Evolutionary conservation across 64 coral and sea anemone genomes (phyloP).

Genomic region (Acropora yongei): DNA sequence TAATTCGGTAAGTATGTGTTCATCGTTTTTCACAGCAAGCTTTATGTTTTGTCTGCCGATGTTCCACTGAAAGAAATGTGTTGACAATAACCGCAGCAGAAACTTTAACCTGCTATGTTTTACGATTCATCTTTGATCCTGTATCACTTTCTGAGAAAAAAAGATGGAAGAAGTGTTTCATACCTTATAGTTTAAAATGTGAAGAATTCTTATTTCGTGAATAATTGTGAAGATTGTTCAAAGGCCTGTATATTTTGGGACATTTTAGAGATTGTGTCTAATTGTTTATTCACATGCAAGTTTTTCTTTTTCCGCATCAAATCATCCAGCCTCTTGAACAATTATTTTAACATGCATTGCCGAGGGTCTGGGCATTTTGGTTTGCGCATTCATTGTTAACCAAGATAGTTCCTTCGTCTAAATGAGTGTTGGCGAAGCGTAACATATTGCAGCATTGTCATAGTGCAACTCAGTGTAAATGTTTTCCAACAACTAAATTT

Average conservation of each 20-base stretch:
- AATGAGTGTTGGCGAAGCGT: too few species aligned
- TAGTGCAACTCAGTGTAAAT: too few species aligned
- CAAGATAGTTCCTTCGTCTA: too few species aligned
- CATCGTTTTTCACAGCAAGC: not conserved
- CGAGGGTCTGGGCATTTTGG: not conserved
- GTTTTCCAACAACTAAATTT: too few species aligned
- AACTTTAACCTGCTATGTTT: not conserved
- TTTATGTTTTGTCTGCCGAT: not conserved
- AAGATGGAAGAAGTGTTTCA: too few species aligned
- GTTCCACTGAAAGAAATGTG: not conserved
- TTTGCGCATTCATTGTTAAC: too few species aligned
- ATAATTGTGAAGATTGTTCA: not conserved
- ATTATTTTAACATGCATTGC: not conserved
- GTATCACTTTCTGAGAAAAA: too few species aligned
- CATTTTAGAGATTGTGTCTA: not conserved
- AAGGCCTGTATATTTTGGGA: not conserved
- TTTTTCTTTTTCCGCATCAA: not conserved
- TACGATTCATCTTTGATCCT: not conserved
- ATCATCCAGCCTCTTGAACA: not conserved
- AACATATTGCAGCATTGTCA: too few species aligned
- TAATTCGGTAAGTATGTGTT: not conserved
- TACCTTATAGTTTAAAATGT: not conserved
- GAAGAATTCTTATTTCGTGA: not conserved
- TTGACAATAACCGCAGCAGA: not conserved
- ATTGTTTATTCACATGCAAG: too few species aligned